These are phyloP conservation scores for Leptosomus discolor DNA, from an alignment of 2,113 vertebrate species.

Conservation along the genomic window DNA sequence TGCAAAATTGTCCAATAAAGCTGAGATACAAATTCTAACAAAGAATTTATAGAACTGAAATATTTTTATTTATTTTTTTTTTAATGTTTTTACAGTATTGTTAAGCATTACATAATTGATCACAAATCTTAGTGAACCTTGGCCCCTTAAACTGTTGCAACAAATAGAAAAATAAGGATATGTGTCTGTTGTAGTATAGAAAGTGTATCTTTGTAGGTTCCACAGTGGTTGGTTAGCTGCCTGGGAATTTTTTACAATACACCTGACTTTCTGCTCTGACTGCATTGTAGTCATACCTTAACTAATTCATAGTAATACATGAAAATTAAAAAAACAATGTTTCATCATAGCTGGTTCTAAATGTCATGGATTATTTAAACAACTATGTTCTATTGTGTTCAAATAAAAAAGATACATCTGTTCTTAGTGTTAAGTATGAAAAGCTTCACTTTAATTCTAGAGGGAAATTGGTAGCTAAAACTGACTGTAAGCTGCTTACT, in stretches of 20 bases:
- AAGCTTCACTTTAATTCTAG: background rate
- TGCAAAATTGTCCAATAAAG: background rate
- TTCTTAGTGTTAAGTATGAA: background rate
- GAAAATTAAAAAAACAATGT: background rate
- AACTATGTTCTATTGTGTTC: background rate
- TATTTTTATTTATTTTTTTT: rapidly evolving
- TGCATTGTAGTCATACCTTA: background rate
- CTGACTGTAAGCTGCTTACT: background rate
- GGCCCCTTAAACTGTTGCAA: background rate
- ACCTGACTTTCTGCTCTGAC: background rate
- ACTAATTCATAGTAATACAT: background rate
- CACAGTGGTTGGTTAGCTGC: background rate
- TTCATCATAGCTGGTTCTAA: background rate
- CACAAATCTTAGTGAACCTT: background rate
- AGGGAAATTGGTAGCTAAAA: background rate
- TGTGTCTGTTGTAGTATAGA: background rate
- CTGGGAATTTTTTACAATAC: background rate
- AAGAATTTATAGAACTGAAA: background rate
- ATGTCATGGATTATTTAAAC: background rate
- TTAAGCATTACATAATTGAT: background rate
- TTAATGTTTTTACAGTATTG: background rate
- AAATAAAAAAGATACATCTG: background rate
- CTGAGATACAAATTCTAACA: background rate
- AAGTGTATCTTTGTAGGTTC: background rate
- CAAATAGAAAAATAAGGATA: background rate